Evolutionary conservation across 2,888 invertebrate genomes (phyloP), one percentile per base, ranked within the genome.

Genomic region (Dryomyza anilis): DNA sequence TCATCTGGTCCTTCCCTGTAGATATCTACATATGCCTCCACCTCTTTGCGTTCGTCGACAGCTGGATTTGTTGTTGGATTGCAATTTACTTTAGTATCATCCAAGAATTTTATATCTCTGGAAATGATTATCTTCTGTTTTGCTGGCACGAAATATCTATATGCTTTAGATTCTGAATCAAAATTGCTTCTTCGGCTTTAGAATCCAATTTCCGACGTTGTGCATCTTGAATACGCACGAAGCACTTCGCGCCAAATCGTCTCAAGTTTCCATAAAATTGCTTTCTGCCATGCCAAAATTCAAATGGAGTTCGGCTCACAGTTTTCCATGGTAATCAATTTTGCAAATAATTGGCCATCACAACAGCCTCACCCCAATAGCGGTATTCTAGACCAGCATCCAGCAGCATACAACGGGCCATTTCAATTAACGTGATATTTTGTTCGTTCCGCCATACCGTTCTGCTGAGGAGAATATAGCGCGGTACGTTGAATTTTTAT

Each of bases 81-180:
- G 12, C 46, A 46, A 30, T 58, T 43, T 14, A 58, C 29, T 29
- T 58, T 58, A 39, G 19, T 29, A 23, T 58, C 46, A 29, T 45
- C 19, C 3, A 56, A 21, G 21, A 56, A 56, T 56, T 56, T 56
- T 19, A 56, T 36, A 21, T 36, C 19, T 8, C 27, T 2, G 12
- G 12, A 25, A 12, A 23, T 19, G 19, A 48, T 36, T 36, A 36
- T n/a, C 36, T 36, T 36, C n/a, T 6, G 14, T 36, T 12, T 36
- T 36, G 33, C 6, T 33, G 33, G 33, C n/a, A 36, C 36, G 36
- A 36, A 36, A n/a, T n/a, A 36, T 36, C 36, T 36, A n/a, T 36
- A 36, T 4, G 36, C 7, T 36, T 36, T 36, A 14, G 36, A 36
- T 14, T 12, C 36, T 36, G 36, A 36, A 36, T n/a, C n/a, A 36